phyloP scores from a whole-genome alignment of 2,797 vertebrate genomes.

The Tenualosa thibaudeaui region DNA sequence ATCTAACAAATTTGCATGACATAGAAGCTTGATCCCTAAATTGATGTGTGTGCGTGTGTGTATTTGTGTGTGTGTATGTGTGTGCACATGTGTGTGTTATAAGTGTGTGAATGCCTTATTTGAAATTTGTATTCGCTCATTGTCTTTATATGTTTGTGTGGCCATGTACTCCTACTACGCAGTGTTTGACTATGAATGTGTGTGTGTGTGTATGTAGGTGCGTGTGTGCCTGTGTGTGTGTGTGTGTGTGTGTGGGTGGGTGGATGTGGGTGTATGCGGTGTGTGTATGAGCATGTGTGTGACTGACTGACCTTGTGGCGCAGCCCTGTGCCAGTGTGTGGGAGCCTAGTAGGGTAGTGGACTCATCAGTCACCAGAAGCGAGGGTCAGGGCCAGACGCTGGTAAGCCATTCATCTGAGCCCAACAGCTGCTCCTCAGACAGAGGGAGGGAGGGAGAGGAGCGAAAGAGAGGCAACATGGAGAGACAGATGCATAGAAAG shows the following conservation, averaged over 20 bases:
- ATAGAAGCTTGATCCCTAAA: slow-evolving; percentile 47
- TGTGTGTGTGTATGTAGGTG: slow-evolving; percentile 35
- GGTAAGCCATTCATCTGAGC: slow-evolving; percentile 71
- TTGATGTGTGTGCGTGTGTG: slow-evolving; percentile 17
- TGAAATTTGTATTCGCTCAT: not conserved
- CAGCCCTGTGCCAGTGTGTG: slow-evolving; percentile 33
- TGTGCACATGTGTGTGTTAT: not conserved
- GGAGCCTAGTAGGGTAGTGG: slow-evolving; percentile 57
- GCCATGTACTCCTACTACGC: not conserved
- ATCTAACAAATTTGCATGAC: no score
- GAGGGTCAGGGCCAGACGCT: slow-evolving; percentile 67
- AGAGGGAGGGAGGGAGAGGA: slow-evolving; percentile 36
- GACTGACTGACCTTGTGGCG: slow-evolving; percentile 27
- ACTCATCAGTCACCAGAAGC: slow-evolving; percentile 72
- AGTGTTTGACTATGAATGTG: not conserved
- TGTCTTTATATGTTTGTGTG: slow-evolving; percentile 29
- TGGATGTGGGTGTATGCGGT: not conserved
- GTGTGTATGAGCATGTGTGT: slow-evolving; percentile 47
- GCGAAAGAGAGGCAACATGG: not conserved
- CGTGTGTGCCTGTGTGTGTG: slow-evolving; percentile 24
- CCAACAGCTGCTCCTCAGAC: slow-evolving; percentile 60
- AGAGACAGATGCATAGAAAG: slow-evolving; percentile 11
- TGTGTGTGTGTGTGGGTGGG: not conserved
- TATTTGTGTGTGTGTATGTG: not conserved
- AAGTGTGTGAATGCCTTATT: slow-evolving; percentile 52